These are phyloP conservation scores for Drosophila arawakana DNA, from an alignment of 1,140 invertebrate species.

Conservation along the genomic window DNA sequence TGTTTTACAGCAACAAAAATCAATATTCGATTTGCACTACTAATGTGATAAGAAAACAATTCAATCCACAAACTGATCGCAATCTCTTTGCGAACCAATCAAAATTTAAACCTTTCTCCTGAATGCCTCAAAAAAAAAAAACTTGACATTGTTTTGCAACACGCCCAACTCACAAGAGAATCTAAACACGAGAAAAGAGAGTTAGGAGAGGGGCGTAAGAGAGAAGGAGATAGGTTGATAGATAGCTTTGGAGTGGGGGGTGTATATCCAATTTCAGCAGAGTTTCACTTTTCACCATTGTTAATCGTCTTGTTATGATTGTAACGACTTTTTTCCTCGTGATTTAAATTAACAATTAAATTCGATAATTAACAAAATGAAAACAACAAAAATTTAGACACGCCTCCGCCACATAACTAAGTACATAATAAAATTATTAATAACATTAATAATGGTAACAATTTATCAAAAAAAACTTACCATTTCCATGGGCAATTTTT, in stretches of 20 bases:
- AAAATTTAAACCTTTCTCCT: slow-evolving; percentile 54
- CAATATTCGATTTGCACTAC: slow-evolving; percentile 34
- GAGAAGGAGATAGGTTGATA: not conserved
- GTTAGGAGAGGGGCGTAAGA: not conserved
- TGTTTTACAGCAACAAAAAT: slow-evolving; percentile 27
- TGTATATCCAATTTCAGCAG: slow-evolving; percentile 50
- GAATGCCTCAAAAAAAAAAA: slow-evolving; percentile 9
- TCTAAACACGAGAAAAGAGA: slow-evolving; percentile 15
- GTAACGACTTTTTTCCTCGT: slow-evolving; percentile 24
- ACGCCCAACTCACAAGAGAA: slow-evolving; percentile 59
- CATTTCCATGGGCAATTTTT: slow-evolving; percentile 54
- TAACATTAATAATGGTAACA: slow-evolving; percentile 55
- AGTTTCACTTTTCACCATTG: slow-evolving; percentile 69
- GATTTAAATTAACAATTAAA: slow-evolving; percentile 78
- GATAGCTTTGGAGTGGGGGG: not conserved
- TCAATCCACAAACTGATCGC: slow-evolving; percentile 17
- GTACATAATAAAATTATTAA: slow-evolving; percentile 20
- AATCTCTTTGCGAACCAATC: slow-evolving; percentile 20
- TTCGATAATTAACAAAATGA: slow-evolving; percentile 76
- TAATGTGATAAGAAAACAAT: slow-evolving; percentile 43
- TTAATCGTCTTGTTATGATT: slow-evolving; percentile 24
- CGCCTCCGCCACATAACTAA: slow-evolving; percentile 11
- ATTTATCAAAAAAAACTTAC: slow-evolving; percentile 53
- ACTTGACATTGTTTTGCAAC: slow-evolving; percentile 55
- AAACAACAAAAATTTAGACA: slow-evolving; percentile 32